A percentile compares a stretch with the other conserved stretches of the same genome.
Evolutionary conservation across 1,140 invertebrate species (phyloP).

Genomic region (Aricia agestis): DNA sequence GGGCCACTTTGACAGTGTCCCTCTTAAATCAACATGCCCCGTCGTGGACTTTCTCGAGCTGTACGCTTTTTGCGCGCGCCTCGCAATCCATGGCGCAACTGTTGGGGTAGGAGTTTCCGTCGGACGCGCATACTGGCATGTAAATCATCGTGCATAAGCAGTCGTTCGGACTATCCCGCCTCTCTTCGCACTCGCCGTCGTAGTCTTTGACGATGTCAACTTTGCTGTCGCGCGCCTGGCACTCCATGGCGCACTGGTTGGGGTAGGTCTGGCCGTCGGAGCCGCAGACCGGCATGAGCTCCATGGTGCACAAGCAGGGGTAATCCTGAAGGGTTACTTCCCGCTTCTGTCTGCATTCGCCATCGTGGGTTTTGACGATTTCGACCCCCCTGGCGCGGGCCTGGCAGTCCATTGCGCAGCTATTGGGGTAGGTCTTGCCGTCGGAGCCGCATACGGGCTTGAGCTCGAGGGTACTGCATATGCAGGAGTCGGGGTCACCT

Average conservation of each 20-base stretch:
- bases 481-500: constrained; percentile 18
- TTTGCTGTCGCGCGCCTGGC: constrained; percentile 16
- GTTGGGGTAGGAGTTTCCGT: constrained; percentile 34
- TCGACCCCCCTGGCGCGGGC: constrained; percentile 14
- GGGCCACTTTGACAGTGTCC: constrained; percentile 26
- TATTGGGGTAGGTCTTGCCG: constrained; percentile 32
- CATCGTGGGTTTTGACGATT: constrained; percentile 12
- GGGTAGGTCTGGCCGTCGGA: constrained; percentile 31
- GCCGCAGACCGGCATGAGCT: constrained; percentile 31
- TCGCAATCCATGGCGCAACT: constrained; percentile 28
- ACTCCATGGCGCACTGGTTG: constrained; percentile 30
- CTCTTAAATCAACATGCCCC: constrained; percentile 30
- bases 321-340: constrained; percentile 7
- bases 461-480: constrained; percentile 28
- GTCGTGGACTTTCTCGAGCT: background rate
- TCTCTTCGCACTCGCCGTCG: background rate
- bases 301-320: constrained; percentile 27
- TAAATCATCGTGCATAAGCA: constrained; percentile 24
- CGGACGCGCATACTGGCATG: constrained; percentile 28
- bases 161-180: background rate
- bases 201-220: background rate
- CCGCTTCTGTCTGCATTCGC: constrained; percentile 24
- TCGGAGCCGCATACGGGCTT: constrained; percentile 32
- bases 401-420: constrained; percentile 27
- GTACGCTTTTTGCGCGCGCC: background rate